Evolutionary conservation across 2,797 vertebrate genomes (phyloP), one percentile per base, ranked within the genome.

Genomic region (Gastrophryne carolinensis): DNA sequence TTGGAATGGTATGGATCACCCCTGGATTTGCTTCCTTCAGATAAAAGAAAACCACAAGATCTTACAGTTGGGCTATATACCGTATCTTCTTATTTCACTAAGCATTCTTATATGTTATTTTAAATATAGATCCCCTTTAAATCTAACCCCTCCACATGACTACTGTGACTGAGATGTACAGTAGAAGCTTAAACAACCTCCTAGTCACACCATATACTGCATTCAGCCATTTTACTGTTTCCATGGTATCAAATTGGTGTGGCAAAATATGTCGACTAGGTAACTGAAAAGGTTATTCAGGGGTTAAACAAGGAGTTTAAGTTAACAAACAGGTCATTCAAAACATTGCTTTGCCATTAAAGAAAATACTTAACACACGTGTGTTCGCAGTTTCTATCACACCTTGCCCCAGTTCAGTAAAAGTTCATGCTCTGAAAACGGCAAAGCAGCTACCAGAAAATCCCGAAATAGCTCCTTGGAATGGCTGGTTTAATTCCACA

Each of bases 291-390:
- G 19, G 44, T 54, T 49, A 39, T 44, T 68, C 23, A 5, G 34
- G n/a, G 30, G 44, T 61, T 53, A 21, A 62, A 52, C 64, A 15
- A 12, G 7, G 24, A 5, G 23, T 70, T 70, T 72, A 50, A 72
- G 47, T 60, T 72, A 72, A 58, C 27, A 76, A 76, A 70, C 47
- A 56, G 56, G 73, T 76, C 61, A 76, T 70, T 69, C 54, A 62
- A 63, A 70, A 41, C 24, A 23, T 54, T 58, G 50, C 26, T 50
- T 60, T 75, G 23, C 54, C 63, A 47, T 67, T 75, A 75, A 75
- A 67, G 52, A 35, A 66, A 56, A 58, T 57, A 19, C 62, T 74
- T 67, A 66, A 53, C 30, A 50, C 54, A 21, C 61, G 54, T 75
- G 73, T 75, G 54, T 75, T 57, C 62, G 23, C 39, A 67, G 50